Conservation (phyloP, 1,140 invertebrate genomes). For the Drosophila ficusphila region DNA sequence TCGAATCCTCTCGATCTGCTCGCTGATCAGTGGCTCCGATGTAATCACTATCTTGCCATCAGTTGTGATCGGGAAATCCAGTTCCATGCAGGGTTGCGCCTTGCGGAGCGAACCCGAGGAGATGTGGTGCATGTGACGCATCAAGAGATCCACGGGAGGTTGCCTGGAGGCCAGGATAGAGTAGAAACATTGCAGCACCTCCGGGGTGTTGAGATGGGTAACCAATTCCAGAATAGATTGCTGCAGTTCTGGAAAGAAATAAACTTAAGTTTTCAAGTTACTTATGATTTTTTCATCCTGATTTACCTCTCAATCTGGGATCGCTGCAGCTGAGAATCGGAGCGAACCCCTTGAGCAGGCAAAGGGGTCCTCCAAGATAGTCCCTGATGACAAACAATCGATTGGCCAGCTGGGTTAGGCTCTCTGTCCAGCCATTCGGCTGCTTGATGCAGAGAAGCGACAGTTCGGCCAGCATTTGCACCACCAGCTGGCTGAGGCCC, state of each 20-base stretch:
- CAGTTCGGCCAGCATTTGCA: constrained; percentile 78
- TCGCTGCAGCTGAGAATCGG: constrained; percentile 70
- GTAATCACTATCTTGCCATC: constrained; percentile 78
- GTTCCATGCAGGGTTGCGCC: constrained; percentile 67
- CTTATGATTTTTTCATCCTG: fast-evolving
- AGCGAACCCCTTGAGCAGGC: constrained; percentile 72
- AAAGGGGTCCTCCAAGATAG: constrained; percentile 73
- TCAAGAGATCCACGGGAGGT: constrained; percentile 71
- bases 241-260: constrained; percentile 60
- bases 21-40: constrained; percentile 51
- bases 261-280: background rate
- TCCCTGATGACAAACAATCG: constrained; percentile 76
- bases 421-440: constrained; percentile 74
- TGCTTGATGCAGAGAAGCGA: constrained; percentile 69
- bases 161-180: constrained; percentile 71
- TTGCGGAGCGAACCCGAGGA: constrained; percentile 52
- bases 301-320: constrained; percentile 62
- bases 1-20: constrained; percentile 70
- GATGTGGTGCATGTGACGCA: constrained; percentile 74
- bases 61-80: constrained; percentile 73
- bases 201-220: constrained; percentile 73
- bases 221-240: constrained; percentile 77
- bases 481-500: constrained; percentile 74
- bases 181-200: constrained; percentile 70
- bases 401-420: constrained; percentile 72